Evolutionary conservation across 2,113 vertebrate genomes (phyloP).

Genomic region (Coreoperca whiteheadi): DNA sequence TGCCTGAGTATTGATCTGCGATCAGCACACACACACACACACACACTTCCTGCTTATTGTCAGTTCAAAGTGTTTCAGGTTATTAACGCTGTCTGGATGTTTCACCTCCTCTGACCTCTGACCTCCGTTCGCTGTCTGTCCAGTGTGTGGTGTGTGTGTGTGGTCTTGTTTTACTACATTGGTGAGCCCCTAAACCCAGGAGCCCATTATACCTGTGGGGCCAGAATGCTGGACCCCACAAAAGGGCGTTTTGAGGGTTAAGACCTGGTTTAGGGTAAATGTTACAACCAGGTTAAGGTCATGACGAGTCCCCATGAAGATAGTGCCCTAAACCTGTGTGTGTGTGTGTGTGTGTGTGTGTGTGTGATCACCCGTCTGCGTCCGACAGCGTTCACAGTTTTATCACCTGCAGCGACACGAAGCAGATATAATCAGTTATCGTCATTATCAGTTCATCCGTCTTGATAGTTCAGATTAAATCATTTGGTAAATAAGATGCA

Average conservation of each 20-base stretch:
- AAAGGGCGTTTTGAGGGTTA: too few relatives aligned
- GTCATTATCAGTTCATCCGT: too few relatives aligned
- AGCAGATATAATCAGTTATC: background rate
- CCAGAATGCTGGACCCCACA: too few relatives aligned
- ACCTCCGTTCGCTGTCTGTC: slow-evolving; percentile 3
- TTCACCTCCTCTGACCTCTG: background rate
- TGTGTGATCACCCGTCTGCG: background rate
- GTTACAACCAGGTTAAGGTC: too few relatives aligned
- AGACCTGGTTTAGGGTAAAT: too few relatives aligned
- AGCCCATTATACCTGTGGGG: too few relatives aligned
- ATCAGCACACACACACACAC: background rate
- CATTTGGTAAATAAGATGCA: too few relatives aligned
- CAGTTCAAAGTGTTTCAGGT: background rate
- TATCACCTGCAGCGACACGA: background rate
- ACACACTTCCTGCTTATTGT: background rate
- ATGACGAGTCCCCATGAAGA: too few relatives aligned
- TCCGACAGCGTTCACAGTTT: background rate
- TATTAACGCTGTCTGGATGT: background rate
- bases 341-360: background rate
- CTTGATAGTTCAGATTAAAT: too few relatives aligned
- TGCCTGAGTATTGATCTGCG: background rate
- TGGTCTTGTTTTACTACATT: too few relatives aligned
- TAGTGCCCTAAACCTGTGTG: background rate
- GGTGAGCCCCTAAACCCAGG: too few relatives aligned
- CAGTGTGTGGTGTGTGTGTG: background rate